These are phyloP conservation scores for Augiades crinisus DNA, from an alignment of 2,888 invertebrate genomes.

Conservation along the genomic window DNA sequence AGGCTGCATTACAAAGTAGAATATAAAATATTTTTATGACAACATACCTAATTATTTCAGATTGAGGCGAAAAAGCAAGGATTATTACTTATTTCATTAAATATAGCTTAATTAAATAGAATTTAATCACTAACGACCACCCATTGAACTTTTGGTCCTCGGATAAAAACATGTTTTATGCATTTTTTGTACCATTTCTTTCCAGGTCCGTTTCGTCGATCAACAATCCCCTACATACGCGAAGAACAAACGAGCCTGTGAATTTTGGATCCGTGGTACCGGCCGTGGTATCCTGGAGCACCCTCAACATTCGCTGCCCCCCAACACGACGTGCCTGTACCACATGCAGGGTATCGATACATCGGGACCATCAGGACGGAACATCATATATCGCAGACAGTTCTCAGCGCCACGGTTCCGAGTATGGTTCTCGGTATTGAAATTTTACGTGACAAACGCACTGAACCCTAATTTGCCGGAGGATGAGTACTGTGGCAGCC, in stretches of 20 bases:
- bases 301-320: conserved; percentile 91
- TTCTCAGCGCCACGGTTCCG: conserved; percentile 87
- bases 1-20: too few relatives aligned
- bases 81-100: too few relatives aligned
- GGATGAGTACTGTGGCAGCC: conserved; percentile 90
- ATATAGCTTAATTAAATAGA: too few relatives aligned
- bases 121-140: too few relatives aligned
- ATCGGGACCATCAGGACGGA: conserved; percentile 80
- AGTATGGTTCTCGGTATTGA: conserved; percentile 93
- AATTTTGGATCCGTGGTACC: conserved; percentile 92
- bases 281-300: conserved; percentile 90
- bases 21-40: too few relatives aligned
- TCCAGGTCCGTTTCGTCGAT: conserved; percentile 91
- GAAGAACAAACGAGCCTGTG: conserved; percentile 92
- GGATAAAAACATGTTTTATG: too few relatives aligned
- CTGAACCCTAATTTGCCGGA: conserved; percentile 84
- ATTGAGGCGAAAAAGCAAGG: too few relatives aligned
- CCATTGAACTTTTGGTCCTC: too few relatives aligned
- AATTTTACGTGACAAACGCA: conserved; percentile 89
- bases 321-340: conserved; percentile 94
- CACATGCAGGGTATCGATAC: conserved; percentile 87
- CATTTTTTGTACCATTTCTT: too few relatives aligned
- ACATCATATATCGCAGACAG: conserved; percentile 77
- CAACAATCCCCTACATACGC: conserved; percentile 91
- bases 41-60: too few relatives aligned